These are phyloP conservation scores for Myiagra hebetior DNA, from an alignment of 2,113 vertebrate species.

Conservation along the genomic window DNA sequence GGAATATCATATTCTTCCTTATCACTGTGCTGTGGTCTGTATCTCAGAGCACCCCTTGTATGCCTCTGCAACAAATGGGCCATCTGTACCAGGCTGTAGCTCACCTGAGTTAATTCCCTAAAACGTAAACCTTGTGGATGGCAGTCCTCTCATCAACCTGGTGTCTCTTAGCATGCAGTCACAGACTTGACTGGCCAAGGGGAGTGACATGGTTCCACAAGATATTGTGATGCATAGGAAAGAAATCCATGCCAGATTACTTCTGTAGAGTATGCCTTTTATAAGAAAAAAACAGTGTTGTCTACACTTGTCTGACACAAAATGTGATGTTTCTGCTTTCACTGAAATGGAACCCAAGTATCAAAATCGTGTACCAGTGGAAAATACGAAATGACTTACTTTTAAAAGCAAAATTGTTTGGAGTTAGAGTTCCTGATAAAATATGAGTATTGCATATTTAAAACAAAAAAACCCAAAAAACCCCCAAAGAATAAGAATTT, in stretches of 20 bases:
- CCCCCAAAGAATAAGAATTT: neutral
- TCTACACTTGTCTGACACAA: neutral
- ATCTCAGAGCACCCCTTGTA: neutral
- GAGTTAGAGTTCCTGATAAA: neutral
- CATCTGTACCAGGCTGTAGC: neutral
- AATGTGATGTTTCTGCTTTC: neutral
- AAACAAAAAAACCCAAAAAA: neutral
- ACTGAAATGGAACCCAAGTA: neutral
- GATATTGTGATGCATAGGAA: neutral
- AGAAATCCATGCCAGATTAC: neutral
- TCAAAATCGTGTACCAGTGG: neutral
- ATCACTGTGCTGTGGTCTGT: fast-evolving
- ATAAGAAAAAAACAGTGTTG: neutral
- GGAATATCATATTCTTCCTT: neutral
- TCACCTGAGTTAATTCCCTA: neutral
- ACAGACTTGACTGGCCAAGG: neutral
- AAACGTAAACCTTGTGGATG: neutral
- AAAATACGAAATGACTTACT: neutral
- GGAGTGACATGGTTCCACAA: neutral
- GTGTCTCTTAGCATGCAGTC: neutral
- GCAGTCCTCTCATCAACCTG: neutral
- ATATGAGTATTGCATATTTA: neutral
- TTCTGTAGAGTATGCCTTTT: neutral
- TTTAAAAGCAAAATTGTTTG: neutral
- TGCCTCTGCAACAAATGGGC: no score